Conservation (phyloP, 2,888 invertebrate genomes). For the Stenurella melanura region DNA sequence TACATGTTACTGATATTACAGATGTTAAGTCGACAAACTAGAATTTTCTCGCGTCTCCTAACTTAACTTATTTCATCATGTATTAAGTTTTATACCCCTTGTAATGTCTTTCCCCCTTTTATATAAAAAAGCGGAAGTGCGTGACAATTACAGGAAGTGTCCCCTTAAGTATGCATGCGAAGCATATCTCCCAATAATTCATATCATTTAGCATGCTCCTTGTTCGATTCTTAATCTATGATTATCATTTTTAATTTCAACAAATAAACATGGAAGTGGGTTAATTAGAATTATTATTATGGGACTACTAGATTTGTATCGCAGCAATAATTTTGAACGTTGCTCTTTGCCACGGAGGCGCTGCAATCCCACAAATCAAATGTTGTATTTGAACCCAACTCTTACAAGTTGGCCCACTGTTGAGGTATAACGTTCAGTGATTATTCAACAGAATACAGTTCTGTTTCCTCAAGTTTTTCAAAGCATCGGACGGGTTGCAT, state of each 20-base stretch:
- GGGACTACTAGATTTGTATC: not conserved
- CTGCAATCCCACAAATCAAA: no score
- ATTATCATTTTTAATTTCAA: not conserved
- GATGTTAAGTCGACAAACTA: no score
- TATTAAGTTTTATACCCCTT: not conserved
- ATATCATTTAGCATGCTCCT: conserved; percentile 1
- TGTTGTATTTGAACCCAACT: no score
- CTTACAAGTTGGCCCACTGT: no score
- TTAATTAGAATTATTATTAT: not conserved
- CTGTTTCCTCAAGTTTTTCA: no score
- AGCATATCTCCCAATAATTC: conserved; percentile 56
- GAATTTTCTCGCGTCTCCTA: not conserved
- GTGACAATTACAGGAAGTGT: conserved; percentile 58
- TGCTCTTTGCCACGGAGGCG: no score
- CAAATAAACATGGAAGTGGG: not conserved
- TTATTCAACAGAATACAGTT: no score
- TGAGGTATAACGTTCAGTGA: no score
- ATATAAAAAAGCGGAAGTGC: conserved; percentile 53
- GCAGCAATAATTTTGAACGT: no score
- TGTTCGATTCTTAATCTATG: not conserved
- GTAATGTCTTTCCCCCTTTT: not conserved
- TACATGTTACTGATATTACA: no score
- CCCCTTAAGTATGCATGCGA: conserved; percentile 57
- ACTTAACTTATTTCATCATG: not conserved
- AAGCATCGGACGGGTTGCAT: no score